Evolutionary conservation across 2,797 vertebrate genomes (phyloP).

Genomic region (Choloepus didactylus): DNA sequence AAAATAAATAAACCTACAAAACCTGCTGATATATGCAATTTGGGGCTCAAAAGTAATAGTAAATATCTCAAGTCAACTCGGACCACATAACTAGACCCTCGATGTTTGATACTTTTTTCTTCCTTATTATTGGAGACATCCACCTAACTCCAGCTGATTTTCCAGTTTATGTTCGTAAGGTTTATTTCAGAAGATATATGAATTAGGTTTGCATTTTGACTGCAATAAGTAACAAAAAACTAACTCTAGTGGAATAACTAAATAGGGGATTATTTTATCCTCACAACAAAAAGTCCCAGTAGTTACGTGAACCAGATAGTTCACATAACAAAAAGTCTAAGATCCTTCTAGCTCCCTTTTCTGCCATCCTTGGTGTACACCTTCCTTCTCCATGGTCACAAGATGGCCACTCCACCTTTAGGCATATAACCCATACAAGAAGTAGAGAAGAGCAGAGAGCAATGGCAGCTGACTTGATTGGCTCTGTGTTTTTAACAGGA

Average conservation of each 20-base stretch:
- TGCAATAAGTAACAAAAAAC: conserved; percentile 41
- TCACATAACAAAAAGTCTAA: background rate
- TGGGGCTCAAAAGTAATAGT: background rate
- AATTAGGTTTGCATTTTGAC: background rate
- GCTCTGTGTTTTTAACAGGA: background rate
- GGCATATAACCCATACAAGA: background rate
- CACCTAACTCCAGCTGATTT: background rate
- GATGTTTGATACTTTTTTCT: background rate
- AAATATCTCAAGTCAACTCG: background rate
- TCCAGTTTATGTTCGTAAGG: background rate
- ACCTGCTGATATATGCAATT: background rate
- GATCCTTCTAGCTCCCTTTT: background rate
- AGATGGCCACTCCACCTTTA: background rate
- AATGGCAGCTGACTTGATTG: background rate
- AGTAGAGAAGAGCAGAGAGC: background rate
- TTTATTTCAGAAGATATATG: background rate
- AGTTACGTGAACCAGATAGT: background rate
- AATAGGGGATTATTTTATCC: conserved; percentile 18
- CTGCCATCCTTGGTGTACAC: background rate
- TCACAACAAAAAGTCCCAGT: conserved; percentile 31
- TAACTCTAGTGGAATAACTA: conserved; percentile 1
- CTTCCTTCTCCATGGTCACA: background rate
- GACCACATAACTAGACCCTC: background rate
- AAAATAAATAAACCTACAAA: conserved; percentile 42
- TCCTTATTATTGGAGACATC: background rate